These are phyloP conservation scores for Palythoa grandiflora DNA, from an alignment of 92 coral and sea anemone species.

Conservation along the genomic window DNA sequence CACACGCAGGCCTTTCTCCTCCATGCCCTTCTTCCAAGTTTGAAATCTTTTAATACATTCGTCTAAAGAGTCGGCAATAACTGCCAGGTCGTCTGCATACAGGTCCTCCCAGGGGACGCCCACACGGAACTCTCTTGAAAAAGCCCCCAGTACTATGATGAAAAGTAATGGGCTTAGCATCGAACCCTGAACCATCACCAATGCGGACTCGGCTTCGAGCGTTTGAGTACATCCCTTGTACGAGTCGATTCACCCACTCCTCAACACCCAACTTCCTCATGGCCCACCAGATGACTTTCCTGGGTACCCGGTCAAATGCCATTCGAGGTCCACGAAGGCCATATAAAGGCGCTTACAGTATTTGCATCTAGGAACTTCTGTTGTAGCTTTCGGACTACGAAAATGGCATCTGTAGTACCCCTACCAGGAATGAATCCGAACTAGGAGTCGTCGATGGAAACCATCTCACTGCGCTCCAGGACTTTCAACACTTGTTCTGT, in stretches of 20 bases:
- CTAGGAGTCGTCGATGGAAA: neutral
- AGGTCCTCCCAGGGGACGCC: slow-evolving; percentile 22
- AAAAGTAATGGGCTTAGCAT: neutral
- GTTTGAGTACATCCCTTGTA: neutral
- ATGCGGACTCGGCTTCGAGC: neutral
- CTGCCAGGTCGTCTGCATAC: too few relatives aligned
- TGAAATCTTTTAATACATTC: too few relatives aligned
- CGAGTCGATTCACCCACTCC: neutral
- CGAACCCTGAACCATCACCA: neutral
- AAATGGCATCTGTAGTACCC: neutral
- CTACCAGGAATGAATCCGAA: neutral
- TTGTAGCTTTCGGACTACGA: neutral
- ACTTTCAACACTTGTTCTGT: slow-evolving; percentile 1
- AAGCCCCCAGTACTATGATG: slow-evolving; percentile 22
- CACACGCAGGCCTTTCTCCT: too few relatives aligned
- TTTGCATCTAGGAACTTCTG: neutral
- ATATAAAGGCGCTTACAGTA: neutral
- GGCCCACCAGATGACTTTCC: neutral
- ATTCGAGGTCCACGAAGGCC: neutral
- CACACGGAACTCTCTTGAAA: slow-evolving; percentile 2
- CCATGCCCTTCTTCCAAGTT: too few relatives aligned
- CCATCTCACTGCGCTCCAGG: neutral
- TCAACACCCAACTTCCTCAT: neutral
- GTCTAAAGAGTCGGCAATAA: too few relatives aligned
- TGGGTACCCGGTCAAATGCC: neutral